phyloP scores from a whole-genome alignment of 2,888 invertebrate species.

The Caenorhabditis sp. region DNA sequence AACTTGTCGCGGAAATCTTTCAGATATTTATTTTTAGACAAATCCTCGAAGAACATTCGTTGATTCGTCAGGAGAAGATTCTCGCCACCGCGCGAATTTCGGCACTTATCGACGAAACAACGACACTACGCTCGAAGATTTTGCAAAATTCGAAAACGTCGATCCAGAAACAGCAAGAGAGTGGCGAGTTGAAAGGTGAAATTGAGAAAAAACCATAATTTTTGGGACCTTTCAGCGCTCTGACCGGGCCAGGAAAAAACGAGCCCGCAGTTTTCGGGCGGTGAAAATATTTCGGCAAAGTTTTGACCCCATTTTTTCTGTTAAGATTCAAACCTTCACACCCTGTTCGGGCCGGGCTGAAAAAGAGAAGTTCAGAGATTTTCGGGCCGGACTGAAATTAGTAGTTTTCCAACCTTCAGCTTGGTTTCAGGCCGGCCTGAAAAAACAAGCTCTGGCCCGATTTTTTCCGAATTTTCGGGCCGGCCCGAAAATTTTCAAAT shows the following conservation, averaged over 20 bases:
- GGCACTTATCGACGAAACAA: conserved; percentile 7
- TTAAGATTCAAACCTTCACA: not conserved
- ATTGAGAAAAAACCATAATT: not conserved
- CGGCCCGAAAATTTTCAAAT: not conserved
- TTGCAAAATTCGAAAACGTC: not conserved
- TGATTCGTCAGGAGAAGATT: not conserved
- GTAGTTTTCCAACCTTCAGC: too few relatives aligned
- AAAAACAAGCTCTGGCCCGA: too few relatives aligned
- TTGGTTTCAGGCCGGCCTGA: too few relatives aligned
- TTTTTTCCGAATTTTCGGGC: too few relatives aligned
- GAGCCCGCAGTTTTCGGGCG: too few relatives aligned
- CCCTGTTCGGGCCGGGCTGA: too few relatives aligned
- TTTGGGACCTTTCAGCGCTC: too few relatives aligned
- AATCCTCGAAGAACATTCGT: not conserved
- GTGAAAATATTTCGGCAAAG: too few relatives aligned
- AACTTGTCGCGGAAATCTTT: not conserved
- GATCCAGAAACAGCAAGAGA: too few relatives aligned
- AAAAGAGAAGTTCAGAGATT: too few relatives aligned
- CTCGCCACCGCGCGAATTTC: not conserved
- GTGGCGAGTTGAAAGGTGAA: not conserved
- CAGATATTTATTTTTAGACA: not conserved
- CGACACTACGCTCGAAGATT: conserved; percentile 3
- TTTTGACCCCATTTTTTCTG: not conserved
- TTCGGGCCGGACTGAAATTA: not conserved
- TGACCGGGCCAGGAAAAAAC: too few relatives aligned